These are phyloP conservation scores for Chaetorhynchus papuensis DNA, from an alignment of 2,113 vertebrate genomes.

Conservation along the genomic window DNA sequence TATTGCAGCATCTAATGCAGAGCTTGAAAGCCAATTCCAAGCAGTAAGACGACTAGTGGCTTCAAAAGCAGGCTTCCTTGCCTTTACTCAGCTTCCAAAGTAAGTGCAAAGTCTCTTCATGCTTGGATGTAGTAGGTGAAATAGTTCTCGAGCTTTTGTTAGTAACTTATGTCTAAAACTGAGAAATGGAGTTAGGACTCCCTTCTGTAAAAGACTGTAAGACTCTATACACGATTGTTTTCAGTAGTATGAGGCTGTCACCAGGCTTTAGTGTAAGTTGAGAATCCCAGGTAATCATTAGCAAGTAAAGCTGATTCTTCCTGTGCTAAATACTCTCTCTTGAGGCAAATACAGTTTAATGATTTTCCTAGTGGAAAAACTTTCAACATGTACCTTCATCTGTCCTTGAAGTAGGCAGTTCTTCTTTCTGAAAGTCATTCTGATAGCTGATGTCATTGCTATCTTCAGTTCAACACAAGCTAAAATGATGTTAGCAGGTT, in stretches of 20 bases:
- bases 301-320: not conserved
- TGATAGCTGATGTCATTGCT: not conserved
- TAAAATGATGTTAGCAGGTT: not conserved
- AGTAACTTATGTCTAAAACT: not conserved
- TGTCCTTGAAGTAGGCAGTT: not conserved
- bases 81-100: conserved; percentile 97
- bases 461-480: not conserved
- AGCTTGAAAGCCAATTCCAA: conserved; percentile 98
- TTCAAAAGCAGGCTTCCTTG: conserved; percentile 97
- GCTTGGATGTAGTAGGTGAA: not conserved
- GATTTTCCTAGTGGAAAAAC: not conserved
- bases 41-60: conserved; percentile 93
- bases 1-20: conserved; percentile 81
- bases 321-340: not conserved
- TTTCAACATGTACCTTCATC: not conserved
- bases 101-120: conserved; percentile 63
- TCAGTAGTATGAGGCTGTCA: not conserved
- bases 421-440: not conserved
- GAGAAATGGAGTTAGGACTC: not conserved
- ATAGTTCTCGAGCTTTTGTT: not conserved
- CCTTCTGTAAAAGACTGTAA: not conserved
- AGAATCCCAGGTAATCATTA: not conserved
- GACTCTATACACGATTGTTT: accelerated
- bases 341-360: not conserved
- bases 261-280: not conserved